Evolutionary conservation across 2,888 invertebrate species (phyloP), one percentile per base, ranked within the genome.

Genomic region (Melitaea athalia): DNA sequence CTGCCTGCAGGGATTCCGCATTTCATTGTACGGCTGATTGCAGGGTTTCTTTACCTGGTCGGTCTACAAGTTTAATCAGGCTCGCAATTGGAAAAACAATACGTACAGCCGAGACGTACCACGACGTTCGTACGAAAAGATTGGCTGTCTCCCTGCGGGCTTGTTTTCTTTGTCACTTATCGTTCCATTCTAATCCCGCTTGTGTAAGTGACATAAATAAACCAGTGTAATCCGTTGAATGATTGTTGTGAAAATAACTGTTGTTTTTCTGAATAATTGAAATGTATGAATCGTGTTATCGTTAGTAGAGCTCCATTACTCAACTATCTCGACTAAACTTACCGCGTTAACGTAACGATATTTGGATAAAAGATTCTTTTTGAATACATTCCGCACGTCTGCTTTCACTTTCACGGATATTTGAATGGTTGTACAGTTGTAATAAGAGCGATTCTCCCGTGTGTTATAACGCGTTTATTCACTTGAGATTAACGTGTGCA

Each of bases 21-120:
- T 82, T 82, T 81, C 81, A 86, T 87, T 86, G 84, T 81, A 81
- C 84, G 88, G 84, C 78, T 87, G 88, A 90, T 88, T 89, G 86
- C 86, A 77, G 76, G 74, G 75, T 76, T 79, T 76, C 75, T 78
- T 74, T 77, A 79, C 81, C 80, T 79, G 78, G 71, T 74, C 73
- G 70, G 68, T 73, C 67, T 74, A 72, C 75, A 73, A 74, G 76
- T 81, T 83, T 91, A 91, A 92, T 92, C 91, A 90, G 83, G 84
- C 88, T 76, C 82, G 85, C 88, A 89, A 91, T 90, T 84, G 85
- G 79, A 85, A 84, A 89, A 91, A 91, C 91, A 91, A 91, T 86
- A 86, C 83, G 64, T 70, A 66, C 74, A 75, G 74, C 73, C 71
- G 8, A 38, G 8, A 38, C 38, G 8, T 38, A 38, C 38, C 5